Conservation (phyloP, 2,888 invertebrate species). For the Drosophila peninsularis region DNA sequence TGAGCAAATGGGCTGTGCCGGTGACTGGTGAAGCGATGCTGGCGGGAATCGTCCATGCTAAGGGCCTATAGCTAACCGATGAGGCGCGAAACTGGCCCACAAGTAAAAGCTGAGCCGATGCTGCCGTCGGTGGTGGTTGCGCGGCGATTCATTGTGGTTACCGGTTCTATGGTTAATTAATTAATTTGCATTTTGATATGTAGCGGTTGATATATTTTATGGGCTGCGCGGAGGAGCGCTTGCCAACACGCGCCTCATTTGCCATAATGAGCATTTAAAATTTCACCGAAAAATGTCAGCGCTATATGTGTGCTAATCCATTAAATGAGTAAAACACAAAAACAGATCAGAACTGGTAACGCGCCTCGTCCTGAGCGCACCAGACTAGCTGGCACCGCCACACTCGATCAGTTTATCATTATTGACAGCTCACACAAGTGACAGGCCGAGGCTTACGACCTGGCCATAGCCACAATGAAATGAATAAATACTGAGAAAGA, state of each 20-base stretch:
- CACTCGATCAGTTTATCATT: conserved; percentile 32
- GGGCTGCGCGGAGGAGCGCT: conserved; percentile 31
- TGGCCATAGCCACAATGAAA: neutral
- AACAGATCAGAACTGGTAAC: conserved; percentile 30
- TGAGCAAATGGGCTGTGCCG: conserved; percentile 32
- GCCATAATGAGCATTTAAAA: conserved; percentile 67
- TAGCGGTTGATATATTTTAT: conserved; percentile 60
- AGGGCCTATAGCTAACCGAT: conserved; percentile 5
- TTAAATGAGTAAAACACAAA: conserved; percentile 3
- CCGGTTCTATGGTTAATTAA: conserved; percentile 63
- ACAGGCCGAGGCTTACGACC: conserved; percentile 15
- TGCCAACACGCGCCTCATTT: conserved; percentile 61
- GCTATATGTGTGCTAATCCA: conserved; percentile 49
- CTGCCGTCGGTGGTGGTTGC: neutral
- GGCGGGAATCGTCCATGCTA: conserved; percentile 6
- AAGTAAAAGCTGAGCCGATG: conserved; percentile 40
- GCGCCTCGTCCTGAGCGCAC: conserved; percentile 51
- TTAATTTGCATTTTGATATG: conserved; percentile 75
- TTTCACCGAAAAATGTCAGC: conserved; percentile 61
- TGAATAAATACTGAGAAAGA: neutral
- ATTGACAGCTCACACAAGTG: conserved; percentile 37
- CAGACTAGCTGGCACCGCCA: conserved; percentile 73
- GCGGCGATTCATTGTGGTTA: conserved; percentile 19
- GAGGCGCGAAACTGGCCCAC: conserved; percentile 8
- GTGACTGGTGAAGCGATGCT: conserved; percentile 13